Evolutionary conservation across 2,113 vertebrate species (phyloP).

Genomic region (Protomyctophum bolini): DNA sequence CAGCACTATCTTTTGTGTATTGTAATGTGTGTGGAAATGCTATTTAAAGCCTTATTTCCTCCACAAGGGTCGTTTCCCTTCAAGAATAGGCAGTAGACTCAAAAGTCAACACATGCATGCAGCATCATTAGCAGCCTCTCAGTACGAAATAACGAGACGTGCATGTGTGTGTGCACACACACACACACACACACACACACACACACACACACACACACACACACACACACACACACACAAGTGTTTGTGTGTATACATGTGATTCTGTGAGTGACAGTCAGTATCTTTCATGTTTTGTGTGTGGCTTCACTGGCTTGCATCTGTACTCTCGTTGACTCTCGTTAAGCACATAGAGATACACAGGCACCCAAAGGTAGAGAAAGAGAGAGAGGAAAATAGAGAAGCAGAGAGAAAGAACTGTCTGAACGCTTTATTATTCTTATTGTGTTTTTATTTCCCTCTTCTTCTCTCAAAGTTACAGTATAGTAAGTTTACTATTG

Average conservation of each 20-base stretch:
- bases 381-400: no score
- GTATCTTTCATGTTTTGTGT: background rate
- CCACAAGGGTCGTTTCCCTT: constrained; percentile 13
- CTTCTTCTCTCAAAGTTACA: background rate
- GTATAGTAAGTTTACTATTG: background rate
- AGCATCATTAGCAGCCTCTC: no score
- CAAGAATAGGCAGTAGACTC: background rate
- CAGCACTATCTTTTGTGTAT: background rate
- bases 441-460: constrained; percentile 1
- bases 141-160: background rate
- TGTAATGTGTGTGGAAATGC: background rate
- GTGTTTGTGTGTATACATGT: constrained; percentile 9
- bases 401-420: no score
- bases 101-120: constrained; percentile 13
- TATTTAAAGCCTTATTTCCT: background rate
- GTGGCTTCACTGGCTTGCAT: background rate
- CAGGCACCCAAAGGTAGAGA: no score
- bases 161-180: background rate
- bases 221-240: constrained; percentile 8
- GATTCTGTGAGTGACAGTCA: no score
- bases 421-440: no score
- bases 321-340: background rate
- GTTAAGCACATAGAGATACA: no score
- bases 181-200: constrained; percentile 30
- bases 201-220: constrained; percentile 4